Conservation (phyloP, 2,797 vertebrate species). For the Leuciscus waleckii region DNA sequence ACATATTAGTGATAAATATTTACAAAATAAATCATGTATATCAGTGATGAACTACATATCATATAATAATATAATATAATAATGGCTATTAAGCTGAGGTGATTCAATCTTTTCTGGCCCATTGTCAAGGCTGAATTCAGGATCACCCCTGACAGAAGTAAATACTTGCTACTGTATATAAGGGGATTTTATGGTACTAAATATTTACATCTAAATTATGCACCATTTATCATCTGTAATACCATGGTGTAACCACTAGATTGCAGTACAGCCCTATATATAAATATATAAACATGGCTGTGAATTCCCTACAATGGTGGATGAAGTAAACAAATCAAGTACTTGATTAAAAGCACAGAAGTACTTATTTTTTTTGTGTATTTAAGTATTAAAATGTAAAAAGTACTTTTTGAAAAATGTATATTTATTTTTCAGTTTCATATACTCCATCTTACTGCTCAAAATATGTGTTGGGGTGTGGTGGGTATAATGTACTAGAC, state of each 20-base stretch:
- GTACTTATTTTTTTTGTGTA: neutral
- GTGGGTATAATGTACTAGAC: neutral
- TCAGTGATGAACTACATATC: neutral
- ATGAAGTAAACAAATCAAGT: neutral
- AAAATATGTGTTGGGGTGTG: neutral
- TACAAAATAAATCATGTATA: too few species aligned
- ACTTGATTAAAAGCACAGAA: neutral
- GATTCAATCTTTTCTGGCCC: neutral
- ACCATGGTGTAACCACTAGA: neutral
- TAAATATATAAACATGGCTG: neutral
- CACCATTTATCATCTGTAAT: neutral
- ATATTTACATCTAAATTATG: neutral
- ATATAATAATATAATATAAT: too few species aligned
- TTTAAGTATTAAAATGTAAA: neutral
- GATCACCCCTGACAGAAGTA: neutral
- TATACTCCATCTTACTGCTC: neutral
- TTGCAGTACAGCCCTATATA: neutral
- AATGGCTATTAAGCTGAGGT: neutral
- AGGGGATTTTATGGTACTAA: neutral
- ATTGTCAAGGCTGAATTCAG: neutral
- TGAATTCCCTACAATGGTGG: neutral
- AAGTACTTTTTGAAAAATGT: neutral
- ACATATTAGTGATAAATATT: neutral
- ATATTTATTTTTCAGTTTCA: neutral
- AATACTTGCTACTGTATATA: neutral